A percentile compares a stretch with the other conserved stretches of the same genome.
These are phyloP conservation scores for Sebastes matsubarae DNA, from an alignment of 2,797 vertebrate genomes.

Conservation along the genomic window DNA sequence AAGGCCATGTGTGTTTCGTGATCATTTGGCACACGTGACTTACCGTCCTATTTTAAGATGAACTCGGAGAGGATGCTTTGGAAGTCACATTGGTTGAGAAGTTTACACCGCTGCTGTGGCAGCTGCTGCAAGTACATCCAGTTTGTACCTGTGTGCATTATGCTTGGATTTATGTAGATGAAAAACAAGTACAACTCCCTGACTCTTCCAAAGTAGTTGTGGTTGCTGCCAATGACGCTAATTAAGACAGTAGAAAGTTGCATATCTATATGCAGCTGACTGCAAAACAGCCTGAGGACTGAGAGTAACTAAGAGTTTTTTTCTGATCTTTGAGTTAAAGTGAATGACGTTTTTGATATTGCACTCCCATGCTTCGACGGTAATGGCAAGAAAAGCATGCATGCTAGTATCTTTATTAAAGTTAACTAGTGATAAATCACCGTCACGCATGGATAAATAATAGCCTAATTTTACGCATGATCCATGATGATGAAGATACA, in stretches of 20 bases:
- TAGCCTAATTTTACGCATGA: too few species aligned
- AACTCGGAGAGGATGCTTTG: neutral
- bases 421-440: neutral
- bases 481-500: too few species aligned
- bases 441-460: neutral
- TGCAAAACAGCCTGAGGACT: neutral
- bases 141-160: neutral
- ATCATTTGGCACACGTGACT: neutral
- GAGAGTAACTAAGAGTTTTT: neutral
- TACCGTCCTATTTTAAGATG: neutral
- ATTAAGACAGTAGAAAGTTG: slow-evolving; percentile 14
- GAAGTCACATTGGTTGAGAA: neutral
- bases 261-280: neutral
- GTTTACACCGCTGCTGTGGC: neutral
- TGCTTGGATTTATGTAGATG: neutral
- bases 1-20: neutral
- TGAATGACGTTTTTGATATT: neutral
- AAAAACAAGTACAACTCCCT: neutral
- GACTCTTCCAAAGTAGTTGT: slow-evolving; percentile 13
- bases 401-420: neutral
- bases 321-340: neutral
- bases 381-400: neutral
- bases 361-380: neutral
- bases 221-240: slow-evolving; percentile 21
- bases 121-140: neutral